Percentiles rank a stretch among this genome's conserved stretches.
phyloP scores from a whole-genome alignment of 2,888 invertebrate species.

The Terebella lapidaria region DNA sequence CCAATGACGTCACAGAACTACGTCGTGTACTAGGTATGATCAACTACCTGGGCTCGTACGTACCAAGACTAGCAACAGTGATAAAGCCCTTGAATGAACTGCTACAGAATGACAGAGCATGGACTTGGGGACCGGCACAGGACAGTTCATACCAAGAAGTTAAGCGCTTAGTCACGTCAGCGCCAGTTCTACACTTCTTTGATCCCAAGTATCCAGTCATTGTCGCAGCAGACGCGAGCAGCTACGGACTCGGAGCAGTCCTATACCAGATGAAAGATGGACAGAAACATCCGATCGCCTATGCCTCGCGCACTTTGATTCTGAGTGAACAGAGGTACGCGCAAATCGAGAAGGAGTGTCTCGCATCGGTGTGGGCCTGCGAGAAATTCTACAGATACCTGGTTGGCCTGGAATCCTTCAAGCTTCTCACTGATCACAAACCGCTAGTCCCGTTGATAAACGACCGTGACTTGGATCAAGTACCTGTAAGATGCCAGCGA shows the following conservation, averaged over 20 bases:
- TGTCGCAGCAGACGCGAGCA: not conserved
- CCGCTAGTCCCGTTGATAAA: not conserved
- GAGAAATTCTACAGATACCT: not conserved
- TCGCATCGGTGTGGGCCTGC: no score
- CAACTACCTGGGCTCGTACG: not conserved
- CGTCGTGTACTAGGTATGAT: not conserved
- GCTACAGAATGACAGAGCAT: not conserved
- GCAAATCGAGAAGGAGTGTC: no score
- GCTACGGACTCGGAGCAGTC: not conserved
- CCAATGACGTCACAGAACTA: not conserved
- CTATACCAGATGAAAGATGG: not conserved
- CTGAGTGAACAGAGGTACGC: not conserved
- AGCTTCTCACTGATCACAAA: not conserved
- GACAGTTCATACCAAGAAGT: not conserved
- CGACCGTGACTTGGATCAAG: not conserved
- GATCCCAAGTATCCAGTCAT: not conserved
- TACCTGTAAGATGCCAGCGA: not conserved
- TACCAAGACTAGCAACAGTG: not conserved
- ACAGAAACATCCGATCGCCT: no score
- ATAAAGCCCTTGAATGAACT: not conserved
- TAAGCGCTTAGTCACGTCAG: not conserved
- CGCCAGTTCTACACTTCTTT: not conserved
- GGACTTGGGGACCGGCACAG: not conserved
- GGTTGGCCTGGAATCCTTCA: not conserved
- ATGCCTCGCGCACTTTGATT: not conserved